phyloP scores from a whole-genome alignment of 30 jellyfish, hydroid and myxozoan genomes.

The Hydractinia echinata region DNA sequence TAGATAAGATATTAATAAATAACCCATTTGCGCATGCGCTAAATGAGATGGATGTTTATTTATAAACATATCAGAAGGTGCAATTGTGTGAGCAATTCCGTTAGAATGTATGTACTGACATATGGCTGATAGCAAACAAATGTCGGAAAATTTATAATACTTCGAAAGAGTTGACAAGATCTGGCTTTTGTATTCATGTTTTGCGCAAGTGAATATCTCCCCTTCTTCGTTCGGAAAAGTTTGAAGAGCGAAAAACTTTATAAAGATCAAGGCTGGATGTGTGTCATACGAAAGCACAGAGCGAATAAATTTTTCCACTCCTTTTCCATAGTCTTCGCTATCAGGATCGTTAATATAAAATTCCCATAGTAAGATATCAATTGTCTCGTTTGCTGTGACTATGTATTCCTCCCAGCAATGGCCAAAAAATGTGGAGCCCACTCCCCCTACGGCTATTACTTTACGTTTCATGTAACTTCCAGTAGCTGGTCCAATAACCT shows the following conservation, averaged over 20 bases:
- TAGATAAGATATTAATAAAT: not conserved
- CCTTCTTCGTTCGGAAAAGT: not conserved
- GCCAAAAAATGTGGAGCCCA: constrained; percentile 31
- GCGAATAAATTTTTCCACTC: constrained; percentile 29
- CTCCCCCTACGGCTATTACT: constrained; percentile 51
- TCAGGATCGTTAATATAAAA: constrained; percentile 27
- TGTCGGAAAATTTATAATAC: constrained; percentile 6
- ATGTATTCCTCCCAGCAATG: constrained; percentile 40
- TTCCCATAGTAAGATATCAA: constrained; percentile 39
- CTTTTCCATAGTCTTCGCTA: constrained; percentile 20
- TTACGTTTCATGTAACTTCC: constrained; percentile 38
- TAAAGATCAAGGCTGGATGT: constrained; percentile 22
- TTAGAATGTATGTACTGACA: not conserved
- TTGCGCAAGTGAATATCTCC: not conserved
- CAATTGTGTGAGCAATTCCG: not conserved
- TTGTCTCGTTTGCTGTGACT: not conserved
- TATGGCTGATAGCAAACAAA: not conserved
- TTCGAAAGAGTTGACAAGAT: not conserved
- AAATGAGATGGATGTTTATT: constrained; percentile 32
- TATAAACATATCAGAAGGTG: constrained; percentile 13
- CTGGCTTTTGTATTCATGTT: not conserved
- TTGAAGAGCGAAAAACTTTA: not conserved
- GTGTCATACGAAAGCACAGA: constrained; percentile 16
- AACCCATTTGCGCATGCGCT: constrained; percentile 42
- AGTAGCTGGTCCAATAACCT: constrained; percentile 23